Percentiles rank a stretch among this genome's conserved stretches.
These are phyloP conservation scores for Gonocerus acuteangulatus DNA, from an alignment of 2,888 invertebrate species.

Conservation along the genomic window DNA sequence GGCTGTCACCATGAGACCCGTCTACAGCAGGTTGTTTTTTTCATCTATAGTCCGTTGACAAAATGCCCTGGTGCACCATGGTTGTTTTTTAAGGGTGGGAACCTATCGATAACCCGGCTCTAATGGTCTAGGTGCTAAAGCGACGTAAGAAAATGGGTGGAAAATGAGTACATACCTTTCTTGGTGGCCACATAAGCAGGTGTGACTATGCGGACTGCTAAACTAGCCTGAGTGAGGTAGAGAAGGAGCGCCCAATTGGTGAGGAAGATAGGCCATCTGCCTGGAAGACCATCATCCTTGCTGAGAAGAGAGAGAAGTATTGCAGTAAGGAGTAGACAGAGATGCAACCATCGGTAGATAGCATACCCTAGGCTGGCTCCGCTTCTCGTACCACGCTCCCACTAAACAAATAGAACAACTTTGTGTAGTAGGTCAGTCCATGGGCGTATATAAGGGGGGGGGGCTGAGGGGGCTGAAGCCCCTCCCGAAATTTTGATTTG, in stretches of 20 bases:
- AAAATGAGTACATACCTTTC: constrained; percentile 8
- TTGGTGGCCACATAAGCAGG: constrained; percentile 25
- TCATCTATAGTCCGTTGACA: too few relatives aligned
- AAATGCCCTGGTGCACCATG: too few relatives aligned
- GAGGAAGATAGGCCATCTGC: constrained; percentile 62
- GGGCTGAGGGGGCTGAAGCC: too few relatives aligned
- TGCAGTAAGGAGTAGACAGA: constrained; percentile 45
- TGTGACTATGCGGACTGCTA: constrained; percentile 50
- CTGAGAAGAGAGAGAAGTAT: constrained; percentile 43
- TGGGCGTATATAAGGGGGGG: too few relatives aligned
- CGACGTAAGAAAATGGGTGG: too few relatives aligned
- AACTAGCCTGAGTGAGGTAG: constrained; percentile 52
- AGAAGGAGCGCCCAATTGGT: constrained; percentile 64
- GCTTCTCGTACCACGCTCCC: constrained; percentile 48
- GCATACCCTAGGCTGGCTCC: constrained; percentile 46
- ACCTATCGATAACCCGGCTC: too few relatives aligned
- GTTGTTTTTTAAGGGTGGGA: too few relatives aligned
- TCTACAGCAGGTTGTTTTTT: too few relatives aligned
- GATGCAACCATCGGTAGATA: constrained; percentile 52
- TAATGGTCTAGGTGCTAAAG: too few relatives aligned
- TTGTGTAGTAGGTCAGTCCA: too few relatives aligned
- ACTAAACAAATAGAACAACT: constrained; percentile 51
- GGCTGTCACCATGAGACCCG: too few relatives aligned
- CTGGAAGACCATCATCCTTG: constrained; percentile 10
- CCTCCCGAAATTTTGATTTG: too few relatives aligned